Conservation (phyloP, 2,113 vertebrate genomes). For the Saguinus midas region DNA sequence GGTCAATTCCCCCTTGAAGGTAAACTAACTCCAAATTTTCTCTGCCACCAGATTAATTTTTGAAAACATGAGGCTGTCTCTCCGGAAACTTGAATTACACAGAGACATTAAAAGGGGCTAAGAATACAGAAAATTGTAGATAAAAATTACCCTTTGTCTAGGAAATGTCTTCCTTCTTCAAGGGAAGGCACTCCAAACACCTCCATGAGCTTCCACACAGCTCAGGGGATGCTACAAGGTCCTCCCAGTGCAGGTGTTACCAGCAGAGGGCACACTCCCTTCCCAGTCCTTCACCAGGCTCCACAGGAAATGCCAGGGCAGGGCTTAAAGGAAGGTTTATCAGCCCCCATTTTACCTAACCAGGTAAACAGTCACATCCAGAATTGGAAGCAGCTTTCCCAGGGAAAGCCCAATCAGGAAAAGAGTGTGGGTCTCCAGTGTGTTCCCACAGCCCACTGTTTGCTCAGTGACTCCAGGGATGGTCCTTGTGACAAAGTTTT, state of each 20-base stretch:
- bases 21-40: background rate
- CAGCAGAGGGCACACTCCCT: background rate
- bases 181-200: accelerated
- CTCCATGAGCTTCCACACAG: background rate
- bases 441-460: background rate
- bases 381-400: background rate
- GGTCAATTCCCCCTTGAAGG: background rate
- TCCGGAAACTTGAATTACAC: background rate
- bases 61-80: background rate
- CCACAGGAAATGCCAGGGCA: too few relatives aligned
- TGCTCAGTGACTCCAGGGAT: background rate
- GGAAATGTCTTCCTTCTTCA: background rate
- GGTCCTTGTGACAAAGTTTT: background rate
- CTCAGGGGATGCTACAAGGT: background rate
- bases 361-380: background rate
- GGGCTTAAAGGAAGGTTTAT: too few relatives aligned
- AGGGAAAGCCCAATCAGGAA: background rate
- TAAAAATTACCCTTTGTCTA: background rate
- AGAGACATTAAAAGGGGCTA: background rate
- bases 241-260: accelerated
- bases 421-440: background rate
- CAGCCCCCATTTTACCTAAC: background rate
- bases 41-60: background rate
- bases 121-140: background rate
- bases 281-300: background rate